These are phyloP conservation scores for Lethocerus indicus DNA, from an alignment of 1,140 invertebrate species.

Conservation along the genomic window DNA sequence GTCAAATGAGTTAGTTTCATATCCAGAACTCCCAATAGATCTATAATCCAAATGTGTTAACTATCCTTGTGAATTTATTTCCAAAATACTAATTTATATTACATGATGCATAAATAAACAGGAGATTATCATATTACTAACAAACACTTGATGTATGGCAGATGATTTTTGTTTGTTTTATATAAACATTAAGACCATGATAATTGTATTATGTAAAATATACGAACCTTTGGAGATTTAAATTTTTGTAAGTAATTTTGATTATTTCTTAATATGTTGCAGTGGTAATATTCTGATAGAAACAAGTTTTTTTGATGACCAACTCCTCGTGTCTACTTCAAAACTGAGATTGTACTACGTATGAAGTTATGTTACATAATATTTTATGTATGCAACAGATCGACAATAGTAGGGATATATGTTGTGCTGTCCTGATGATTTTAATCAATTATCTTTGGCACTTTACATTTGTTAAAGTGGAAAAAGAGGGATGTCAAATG, in stretches of 20 bases:
- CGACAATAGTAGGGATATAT: too few species aligned
- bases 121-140: too few species aligned
- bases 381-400: slow-evolving; percentile 21
- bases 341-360: slow-evolving; percentile 92
- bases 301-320: slow-evolving; percentile 95
- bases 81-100: neutral
- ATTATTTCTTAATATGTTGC: slow-evolving; percentile 27
- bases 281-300: slow-evolving; percentile 98
- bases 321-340: slow-evolving; percentile 86
- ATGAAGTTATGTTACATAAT: slow-evolving; percentile 30
- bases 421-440: too few species aligned
- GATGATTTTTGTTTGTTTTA: neutral
- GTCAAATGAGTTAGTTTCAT: too few species aligned
- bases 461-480: too few species aligned
- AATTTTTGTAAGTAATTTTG: neutral
- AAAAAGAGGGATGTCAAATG: too few species aligned
- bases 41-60: too few species aligned
- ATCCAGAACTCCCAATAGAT: too few species aligned
- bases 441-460: too few species aligned
- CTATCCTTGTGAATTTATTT: neutral
- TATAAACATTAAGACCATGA: neutral
- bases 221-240: neutral
- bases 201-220: neutral
- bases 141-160: neutral
- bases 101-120: too few species aligned